Evolutionary conservation across 2,888 invertebrate genomes (phyloP).

Genomic region (Choristoneura rosaceana): DNA sequence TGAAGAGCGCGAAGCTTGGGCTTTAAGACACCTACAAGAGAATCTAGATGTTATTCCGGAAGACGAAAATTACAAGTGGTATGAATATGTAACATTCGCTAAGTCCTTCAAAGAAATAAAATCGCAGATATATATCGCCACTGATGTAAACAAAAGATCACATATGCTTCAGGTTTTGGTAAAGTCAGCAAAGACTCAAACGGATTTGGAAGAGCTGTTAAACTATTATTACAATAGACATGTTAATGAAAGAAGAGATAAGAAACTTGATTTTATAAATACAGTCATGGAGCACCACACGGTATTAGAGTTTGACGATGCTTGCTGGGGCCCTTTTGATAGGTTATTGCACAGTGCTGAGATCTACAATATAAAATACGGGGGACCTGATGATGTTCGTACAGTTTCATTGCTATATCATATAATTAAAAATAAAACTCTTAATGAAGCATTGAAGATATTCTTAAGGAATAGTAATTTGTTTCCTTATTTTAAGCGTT

Average conservation of each 20-base stretch:
- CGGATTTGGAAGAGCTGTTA: conserved; percentile 57
- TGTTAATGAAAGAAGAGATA: conserved; percentile 56
- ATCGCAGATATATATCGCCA: conserved; percentile 52
- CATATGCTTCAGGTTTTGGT: conserved; percentile 56
- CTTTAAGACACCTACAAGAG: conserved; percentile 58
- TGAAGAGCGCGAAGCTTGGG: conserved; percentile 62
- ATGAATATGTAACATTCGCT: conserved; percentile 61
- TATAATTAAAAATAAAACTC: conserved; percentile 54
- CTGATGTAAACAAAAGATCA: conserved; percentile 51
- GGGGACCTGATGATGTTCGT: conserved; percentile 48
- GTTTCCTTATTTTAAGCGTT: background rate
- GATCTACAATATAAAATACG: conserved; percentile 51
- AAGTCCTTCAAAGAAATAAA: conserved; percentile 59
- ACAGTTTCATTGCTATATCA: conserved; percentile 56
- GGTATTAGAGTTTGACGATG: conserved; percentile 57
- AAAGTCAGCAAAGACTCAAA: conserved; percentile 55
- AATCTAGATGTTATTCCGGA: conserved; percentile 55
- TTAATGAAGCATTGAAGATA: conserved; percentile 49
- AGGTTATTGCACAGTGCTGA: conserved; percentile 61
- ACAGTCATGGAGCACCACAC: conserved; percentile 52
- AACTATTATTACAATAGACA: conserved; percentile 65
- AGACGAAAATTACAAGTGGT: conserved; percentile 61
- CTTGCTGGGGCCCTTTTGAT: conserved; percentile 62
- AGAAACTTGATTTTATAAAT: conserved; percentile 58
- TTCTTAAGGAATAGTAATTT: background rate